Percentiles rank a stretch among this genome's conserved stretches.
These are phyloP conservation scores for Sula dactylatra DNA, from an alignment of 2,113 vertebrate species.

Conservation along the genomic window DNA sequence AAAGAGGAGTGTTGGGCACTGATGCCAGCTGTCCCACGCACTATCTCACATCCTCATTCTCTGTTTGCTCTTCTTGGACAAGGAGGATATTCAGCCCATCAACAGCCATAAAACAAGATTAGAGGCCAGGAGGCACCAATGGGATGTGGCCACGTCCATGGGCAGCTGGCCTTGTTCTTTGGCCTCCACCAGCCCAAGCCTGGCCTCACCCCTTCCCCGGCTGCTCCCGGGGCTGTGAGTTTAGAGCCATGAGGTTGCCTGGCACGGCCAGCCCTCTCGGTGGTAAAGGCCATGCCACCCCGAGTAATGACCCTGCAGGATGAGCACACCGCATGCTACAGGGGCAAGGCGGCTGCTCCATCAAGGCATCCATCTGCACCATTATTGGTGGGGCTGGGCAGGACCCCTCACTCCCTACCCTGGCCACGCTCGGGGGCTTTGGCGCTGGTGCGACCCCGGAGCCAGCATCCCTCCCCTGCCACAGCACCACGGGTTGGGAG, in stretches of 20 bases:
- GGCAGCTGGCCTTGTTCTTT: slow-evolving; percentile 75
- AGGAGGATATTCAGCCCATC: slow-evolving; percentile 64
- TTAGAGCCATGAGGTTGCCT: background rate
- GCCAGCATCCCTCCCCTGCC: background rate
- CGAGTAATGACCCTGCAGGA: background rate
- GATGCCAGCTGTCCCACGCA: slow-evolving; percentile 58
- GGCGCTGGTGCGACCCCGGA: accelerated
- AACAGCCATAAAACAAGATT: slow-evolving; percentile 72
- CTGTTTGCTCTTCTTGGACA: slow-evolving; percentile 70
- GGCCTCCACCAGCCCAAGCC: slow-evolving; percentile 30
- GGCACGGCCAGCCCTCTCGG: background rate
- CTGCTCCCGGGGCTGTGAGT: background rate
- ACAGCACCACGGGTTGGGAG: accelerated
- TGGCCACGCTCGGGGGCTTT: accelerated
- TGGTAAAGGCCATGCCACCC: background rate
- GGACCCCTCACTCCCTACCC: accelerated
- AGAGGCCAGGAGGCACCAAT: slow-evolving; percentile 38
- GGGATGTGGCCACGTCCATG: background rate
- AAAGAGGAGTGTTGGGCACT: background rate
- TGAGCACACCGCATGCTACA: accelerated
- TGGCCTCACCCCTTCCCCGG: background rate
- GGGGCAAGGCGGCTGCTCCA: background rate
- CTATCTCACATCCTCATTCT: slow-evolving; percentile 67
- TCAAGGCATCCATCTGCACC: background rate
- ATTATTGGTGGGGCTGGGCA: background rate